Base-by-base conservation (phyloP, 2,113 vertebrate species). In the cattle (Bos taurus) region DNA sequence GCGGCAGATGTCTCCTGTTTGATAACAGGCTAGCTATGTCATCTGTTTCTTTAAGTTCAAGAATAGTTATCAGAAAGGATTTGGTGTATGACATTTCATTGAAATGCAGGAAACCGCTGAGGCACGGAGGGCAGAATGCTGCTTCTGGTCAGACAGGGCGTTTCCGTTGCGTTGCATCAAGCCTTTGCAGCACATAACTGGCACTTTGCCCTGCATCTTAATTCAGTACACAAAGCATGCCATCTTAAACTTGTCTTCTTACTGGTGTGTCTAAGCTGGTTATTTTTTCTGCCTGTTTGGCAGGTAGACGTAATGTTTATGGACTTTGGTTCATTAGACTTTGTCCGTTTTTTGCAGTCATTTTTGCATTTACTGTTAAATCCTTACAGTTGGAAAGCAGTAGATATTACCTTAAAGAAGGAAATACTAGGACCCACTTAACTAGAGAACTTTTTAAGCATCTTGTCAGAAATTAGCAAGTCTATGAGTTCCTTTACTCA, bases 51-150 rank as follows among this genome's bases (percentile, higher is more conserved):
- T 80, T 97, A 95, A 98, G 98, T 98, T 98, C 93, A 87, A 50
- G 92, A 71, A 56, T 84, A 95, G 97, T 98, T 98, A 97, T 94
- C 54, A 98, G 98, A 84, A 94, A 90, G 84, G 54, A 60, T 97
- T 25, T 1, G 97, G 46, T 98, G 59, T 85, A 1, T 88, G 48
- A 36, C 36, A 46, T 96, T 97, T 96, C 91, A 56, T 43, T 97
- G 95, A 98, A 98, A 98, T 97, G 97, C 91, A 92, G 98, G 98
- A 98, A 98, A 97, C 97, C 96, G 74, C 95, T 94, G 97, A 62
- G 98, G 40, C 86, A 28, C 25, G 84, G 97, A 98, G 97, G 96
- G 92, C 97, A 96, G 82, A 96, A 85, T 96, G 87, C 96, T 90
- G 8, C 50, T 88, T 97, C n/a, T 36, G 93, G 96, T 54, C 77